Conservation (phyloP, 2,888 invertebrate species). For the Horisme vitalbata region DNA sequence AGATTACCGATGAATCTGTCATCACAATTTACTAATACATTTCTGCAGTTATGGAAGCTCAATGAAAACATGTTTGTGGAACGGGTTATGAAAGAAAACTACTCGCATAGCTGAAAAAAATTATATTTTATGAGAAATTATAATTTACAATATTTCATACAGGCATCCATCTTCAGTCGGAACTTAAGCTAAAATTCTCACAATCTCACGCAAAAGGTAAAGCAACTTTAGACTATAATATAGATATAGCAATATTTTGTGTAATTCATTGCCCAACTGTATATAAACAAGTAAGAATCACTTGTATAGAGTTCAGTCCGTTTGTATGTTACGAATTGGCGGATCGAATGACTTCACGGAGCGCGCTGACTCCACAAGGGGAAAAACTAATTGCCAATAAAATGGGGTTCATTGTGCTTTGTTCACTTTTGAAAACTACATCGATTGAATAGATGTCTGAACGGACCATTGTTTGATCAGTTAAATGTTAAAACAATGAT, state of each 20-base stretch:
- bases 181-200: slow-evolving; percentile 84
- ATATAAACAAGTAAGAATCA: slow-evolving; percentile 68
- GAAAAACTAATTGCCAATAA: slow-evolving; percentile 48
- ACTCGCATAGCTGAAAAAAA: slow-evolving; percentile 81
- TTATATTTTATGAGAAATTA: slow-evolving; percentile 85
- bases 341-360: slow-evolving; percentile 41
- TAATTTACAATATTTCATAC: slow-evolving; percentile 84
- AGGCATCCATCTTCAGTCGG: slow-evolving; percentile 83
- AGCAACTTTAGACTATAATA: slow-evolving; percentile 84
- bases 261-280: slow-evolving; percentile 73
- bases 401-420: slow-evolving; percentile 46
- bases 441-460: slow-evolving; percentile 26
- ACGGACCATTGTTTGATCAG: background rate
- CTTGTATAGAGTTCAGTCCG: slow-evolving; percentile 69
- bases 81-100: slow-evolving; percentile 56
- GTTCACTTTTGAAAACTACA: slow-evolving; percentile 47
- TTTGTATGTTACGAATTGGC: slow-evolving; percentile 59
- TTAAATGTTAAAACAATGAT: background rate
- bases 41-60: slow-evolving; percentile 10
- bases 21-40: slow-evolving; percentile 22
- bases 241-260: slow-evolving; percentile 81
- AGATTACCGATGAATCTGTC: slow-evolving; percentile 12
- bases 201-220: slow-evolving; percentile 84
- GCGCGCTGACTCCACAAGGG: slow-evolving; percentile 35
- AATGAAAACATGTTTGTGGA: background rate